phyloP scores from a whole-genome alignment of 2,113 vertebrate species.

The Ibidorhyncha struthersii region DNA sequence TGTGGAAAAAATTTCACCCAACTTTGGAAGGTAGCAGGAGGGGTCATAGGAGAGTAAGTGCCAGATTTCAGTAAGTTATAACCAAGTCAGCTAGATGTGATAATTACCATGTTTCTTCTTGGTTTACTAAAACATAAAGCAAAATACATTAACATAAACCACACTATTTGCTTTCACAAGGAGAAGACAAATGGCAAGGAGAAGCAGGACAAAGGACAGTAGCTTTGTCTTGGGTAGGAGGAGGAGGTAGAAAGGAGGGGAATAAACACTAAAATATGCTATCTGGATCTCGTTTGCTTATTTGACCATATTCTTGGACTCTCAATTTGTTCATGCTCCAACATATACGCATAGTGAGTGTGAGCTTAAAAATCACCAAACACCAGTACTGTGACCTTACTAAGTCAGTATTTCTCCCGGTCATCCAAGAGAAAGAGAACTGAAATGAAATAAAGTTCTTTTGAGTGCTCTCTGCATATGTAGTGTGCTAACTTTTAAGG shows the following conservation, averaged over 20 bases:
- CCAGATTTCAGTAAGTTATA: not conserved
- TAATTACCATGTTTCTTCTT: not conserved
- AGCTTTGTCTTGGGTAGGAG: not conserved
- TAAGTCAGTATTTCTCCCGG: not conserved
- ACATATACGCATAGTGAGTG: rapidly evolving
- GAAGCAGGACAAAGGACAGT: not conserved
- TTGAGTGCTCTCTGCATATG: not conserved
- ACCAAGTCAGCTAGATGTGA: not conserved
- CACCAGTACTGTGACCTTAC: not conserved
- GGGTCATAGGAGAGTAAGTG: not conserved
- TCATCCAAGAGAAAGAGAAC: not conserved
- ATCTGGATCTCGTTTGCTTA: not conserved
- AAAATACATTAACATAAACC: not conserved
- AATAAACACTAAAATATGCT: not conserved
- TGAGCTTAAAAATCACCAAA: not conserved
- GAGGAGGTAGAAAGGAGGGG: not conserved
- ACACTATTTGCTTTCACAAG: not conserved
- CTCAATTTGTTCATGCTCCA: not conserved
- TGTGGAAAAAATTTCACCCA: not conserved
- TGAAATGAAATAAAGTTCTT: rapidly evolving
- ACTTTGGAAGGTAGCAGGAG: not conserved
- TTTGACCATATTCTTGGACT: not conserved
- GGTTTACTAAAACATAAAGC: not conserved
- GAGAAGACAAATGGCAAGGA: not conserved
- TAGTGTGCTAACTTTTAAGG: not conserved